Percentiles rank a stretch among this genome's conserved stretches.
Evolutionary conservation across 2,113 vertebrate genomes (phyloP).

Genomic region (Phalacrocorax carbo): DNA sequence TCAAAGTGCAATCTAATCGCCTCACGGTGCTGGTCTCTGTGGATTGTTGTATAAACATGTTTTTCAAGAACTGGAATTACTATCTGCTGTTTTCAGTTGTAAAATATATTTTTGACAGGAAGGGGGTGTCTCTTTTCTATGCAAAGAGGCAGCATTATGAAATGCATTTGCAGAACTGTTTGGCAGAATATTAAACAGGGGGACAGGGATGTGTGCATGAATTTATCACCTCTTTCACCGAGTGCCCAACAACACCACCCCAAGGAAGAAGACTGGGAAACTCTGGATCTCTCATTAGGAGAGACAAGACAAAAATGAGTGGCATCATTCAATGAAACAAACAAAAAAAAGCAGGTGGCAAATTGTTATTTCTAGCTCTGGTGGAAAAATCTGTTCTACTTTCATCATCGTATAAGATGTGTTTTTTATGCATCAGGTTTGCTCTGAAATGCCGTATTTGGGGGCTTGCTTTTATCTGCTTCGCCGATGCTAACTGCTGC

Average conservation of each 20-base stretch:
- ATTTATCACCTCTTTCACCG: not conserved
- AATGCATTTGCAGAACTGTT: not conserved
- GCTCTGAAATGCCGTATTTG: not conserved
- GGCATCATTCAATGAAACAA: not conserved
- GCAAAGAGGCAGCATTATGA: not conserved
- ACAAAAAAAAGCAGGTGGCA: not conserved
- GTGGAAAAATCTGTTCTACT: not conserved
- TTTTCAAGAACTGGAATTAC: not conserved
- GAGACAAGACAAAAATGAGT: not conserved
- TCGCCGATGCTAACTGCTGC: not conserved
- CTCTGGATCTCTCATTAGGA: not conserved
- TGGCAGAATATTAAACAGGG: not conserved
- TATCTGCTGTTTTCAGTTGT: not conserved
- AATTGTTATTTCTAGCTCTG: not conserved
- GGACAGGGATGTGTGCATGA: not conserved
- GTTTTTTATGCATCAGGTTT: fast-evolving
- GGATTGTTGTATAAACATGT: not conserved
- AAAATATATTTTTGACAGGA: not conserved
- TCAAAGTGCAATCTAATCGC: not conserved
- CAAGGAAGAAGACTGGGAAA: not conserved
- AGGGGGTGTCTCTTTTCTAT: not conserved
- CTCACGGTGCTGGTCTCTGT: not conserved
- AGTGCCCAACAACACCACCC: too few relatives aligned
- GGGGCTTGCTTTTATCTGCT: not conserved
- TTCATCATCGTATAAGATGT: not conserved